phyloP scores from a whole-genome alignment of 2,113 vertebrate genomes.

The Notothenia coriiceps region DNA sequence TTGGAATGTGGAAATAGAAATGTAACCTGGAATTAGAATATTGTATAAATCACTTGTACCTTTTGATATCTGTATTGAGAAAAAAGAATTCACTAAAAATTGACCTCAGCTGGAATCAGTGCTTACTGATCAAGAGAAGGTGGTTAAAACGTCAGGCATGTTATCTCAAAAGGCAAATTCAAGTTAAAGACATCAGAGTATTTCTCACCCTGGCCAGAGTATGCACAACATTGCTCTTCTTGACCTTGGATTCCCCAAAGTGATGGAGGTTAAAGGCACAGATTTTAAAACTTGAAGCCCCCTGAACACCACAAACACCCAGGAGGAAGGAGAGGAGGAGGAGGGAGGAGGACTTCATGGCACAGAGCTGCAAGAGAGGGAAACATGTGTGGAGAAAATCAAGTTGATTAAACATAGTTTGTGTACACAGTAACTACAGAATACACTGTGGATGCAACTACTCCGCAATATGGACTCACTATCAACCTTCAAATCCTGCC shows the following conservation, averaged over 20 bases:
- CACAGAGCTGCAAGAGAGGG: slow-evolving; percentile 9
- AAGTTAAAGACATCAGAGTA: too few species aligned
- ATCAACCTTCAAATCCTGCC: too few species aligned
- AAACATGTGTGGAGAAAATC: not conserved
- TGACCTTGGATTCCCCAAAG: slow-evolving; percentile 82
- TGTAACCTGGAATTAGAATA: too few species aligned
- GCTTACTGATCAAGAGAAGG: not conserved
- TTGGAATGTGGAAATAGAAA: too few species aligned
- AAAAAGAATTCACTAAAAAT: not conserved
- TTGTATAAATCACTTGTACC: too few species aligned
- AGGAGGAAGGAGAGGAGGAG: slow-evolving; percentile 55
- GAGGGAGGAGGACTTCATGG: slow-evolving; percentile 52
- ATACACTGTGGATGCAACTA: too few species aligned
- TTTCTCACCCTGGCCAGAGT: slow-evolving; percentile 71
- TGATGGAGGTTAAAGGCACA: slow-evolving; percentile 83
- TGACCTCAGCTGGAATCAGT: not conserved
- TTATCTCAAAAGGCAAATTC: not conserved
- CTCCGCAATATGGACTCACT: too few species aligned
- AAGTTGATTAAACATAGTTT: too few species aligned
- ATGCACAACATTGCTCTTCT: slow-evolving; percentile 69
- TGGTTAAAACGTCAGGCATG: not conserved
- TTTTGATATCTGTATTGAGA: not conserved
- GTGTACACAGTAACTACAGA: too few species aligned
- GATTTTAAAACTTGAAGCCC: slow-evolving; percentile 59
- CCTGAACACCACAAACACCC: slow-evolving; percentile 9